Evolutionary conservation across 2,797 vertebrate species (phyloP).

Genomic region (Pyrocephalus nanus): DNA sequence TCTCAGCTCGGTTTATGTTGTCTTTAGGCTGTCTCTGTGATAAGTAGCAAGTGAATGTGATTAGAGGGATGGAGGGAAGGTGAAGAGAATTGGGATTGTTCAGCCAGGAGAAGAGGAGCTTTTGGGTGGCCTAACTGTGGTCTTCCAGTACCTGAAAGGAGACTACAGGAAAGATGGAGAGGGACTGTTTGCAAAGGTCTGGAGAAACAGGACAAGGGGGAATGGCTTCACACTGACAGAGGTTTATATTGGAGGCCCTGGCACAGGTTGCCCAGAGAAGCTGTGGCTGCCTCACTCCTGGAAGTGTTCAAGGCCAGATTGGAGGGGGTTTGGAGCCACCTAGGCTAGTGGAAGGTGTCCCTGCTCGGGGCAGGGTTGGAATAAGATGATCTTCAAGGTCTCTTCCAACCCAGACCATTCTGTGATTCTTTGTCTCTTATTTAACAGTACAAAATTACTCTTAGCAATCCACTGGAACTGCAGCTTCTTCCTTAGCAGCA

Average conservation of each 20-base stretch:
- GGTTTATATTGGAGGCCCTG: neutral
- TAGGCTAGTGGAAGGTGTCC: neutral
- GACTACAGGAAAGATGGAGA: neutral
- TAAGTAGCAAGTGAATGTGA: neutral
- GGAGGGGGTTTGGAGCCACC: fast-evolving
- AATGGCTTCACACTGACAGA: neutral
- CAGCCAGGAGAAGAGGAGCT: neutral
- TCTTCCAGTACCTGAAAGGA: neutral
- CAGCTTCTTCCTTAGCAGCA: neutral
- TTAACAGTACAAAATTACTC: neutral
- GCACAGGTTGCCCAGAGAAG: neutral
- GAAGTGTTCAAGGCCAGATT: neutral
- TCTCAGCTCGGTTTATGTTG: neutral
- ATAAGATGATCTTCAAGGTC: fast-evolving
- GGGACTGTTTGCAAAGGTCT: neutral
- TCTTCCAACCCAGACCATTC: neutral
- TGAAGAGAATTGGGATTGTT: neutral
- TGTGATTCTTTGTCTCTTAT: neutral
- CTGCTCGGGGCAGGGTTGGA: neutral
- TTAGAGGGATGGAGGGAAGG: neutral
- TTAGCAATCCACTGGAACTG: neutral
- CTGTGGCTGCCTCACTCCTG: neutral
- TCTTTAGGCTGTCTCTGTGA: neutral
- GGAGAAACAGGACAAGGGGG: neutral
- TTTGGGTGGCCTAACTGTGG: fast-evolving